Evolutionary conservation across 2,888 invertebrate species (phyloP).

Genomic region (Orthonychiurus folsomi): DNA sequence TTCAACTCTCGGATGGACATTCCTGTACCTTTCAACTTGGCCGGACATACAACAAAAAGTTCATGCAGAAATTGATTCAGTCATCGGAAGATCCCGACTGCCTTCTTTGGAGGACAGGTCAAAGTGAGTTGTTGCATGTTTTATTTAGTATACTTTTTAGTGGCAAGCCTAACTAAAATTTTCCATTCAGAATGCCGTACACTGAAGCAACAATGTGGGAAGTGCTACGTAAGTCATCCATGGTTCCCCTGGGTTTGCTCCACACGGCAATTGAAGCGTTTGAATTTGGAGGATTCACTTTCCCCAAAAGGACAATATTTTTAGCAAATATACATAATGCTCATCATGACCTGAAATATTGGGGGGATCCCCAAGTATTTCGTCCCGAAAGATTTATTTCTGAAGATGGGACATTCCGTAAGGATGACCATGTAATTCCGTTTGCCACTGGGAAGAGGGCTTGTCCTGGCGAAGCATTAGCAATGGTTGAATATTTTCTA

Average conservation of each 20-base stretch:
- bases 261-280: constrained; percentile 32
- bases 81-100: constrained; percentile 7
- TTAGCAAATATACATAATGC: constrained; percentile 33
- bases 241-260: constrained; percentile 31
- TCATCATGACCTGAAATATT: constrained; percentile 30
- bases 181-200: constrained; percentile 23
- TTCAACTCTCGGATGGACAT: constrained; percentile 20
- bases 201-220: constrained; percentile 34
- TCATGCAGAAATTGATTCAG: constrained; percentile 18
- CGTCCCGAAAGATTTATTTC: constrained; percentile 18
- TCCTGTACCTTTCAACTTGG: constrained; percentile 18
- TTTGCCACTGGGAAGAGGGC: constrained; percentile 39
- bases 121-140: too few species aligned
- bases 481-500: constrained; percentile 33
- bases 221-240: constrained; percentile 29
- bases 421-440: constrained; percentile 39
- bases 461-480: constrained; percentile 35
- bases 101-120: constrained; percentile 15
- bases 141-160: too few species aligned
- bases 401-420: constrained; percentile 24
- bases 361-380: constrained; percentile 27
- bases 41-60: constrained; percentile 21
- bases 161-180: background rate
- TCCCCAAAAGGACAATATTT: constrained; percentile 35
- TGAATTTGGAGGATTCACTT: constrained; percentile 26